Evolutionary conservation across 2,797 vertebrate species (phyloP).

Genomic region (Gila robusta): DNA sequence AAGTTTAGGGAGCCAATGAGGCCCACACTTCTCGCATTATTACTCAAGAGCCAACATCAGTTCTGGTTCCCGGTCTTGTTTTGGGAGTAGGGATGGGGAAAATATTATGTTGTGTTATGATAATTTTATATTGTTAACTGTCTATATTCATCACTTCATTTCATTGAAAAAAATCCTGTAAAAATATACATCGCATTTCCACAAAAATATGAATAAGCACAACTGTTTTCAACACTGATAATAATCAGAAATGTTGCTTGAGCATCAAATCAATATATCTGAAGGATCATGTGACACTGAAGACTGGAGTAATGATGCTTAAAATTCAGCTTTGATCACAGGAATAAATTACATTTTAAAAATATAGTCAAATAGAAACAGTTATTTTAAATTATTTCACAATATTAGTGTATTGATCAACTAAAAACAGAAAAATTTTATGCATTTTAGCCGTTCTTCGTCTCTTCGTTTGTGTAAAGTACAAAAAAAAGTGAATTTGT

Average conservation of each 20-base stretch:
- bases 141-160: too few relatives aligned
- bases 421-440: neutral
- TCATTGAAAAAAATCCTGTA: too few relatives aligned
- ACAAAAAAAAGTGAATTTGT: neutral
- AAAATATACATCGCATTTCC: too few relatives aligned
- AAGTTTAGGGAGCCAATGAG: slow-evolving; percentile 14
- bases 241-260: neutral
- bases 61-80: neutral
- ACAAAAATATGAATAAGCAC: neutral
- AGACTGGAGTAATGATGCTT: too few relatives aligned
- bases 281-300: neutral
- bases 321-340: neutral
- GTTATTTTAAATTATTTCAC: too few relatives aligned
- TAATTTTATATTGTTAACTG: neutral
- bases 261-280: neutral
- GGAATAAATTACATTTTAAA: too few relatives aligned
- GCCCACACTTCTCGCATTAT: slow-evolving; percentile 2
- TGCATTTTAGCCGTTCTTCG: neutral
- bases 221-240: neutral
- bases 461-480: neutral
- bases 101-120: neutral
- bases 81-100: neutral
- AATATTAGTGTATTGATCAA: too few relatives aligned
- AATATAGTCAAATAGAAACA: too few relatives aligned
- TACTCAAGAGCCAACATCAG: neutral